These are phyloP conservation scores for Meloidogyne exigua DNA, from an alignment of 1,140 invertebrate genomes.

Conservation along the genomic window DNA sequence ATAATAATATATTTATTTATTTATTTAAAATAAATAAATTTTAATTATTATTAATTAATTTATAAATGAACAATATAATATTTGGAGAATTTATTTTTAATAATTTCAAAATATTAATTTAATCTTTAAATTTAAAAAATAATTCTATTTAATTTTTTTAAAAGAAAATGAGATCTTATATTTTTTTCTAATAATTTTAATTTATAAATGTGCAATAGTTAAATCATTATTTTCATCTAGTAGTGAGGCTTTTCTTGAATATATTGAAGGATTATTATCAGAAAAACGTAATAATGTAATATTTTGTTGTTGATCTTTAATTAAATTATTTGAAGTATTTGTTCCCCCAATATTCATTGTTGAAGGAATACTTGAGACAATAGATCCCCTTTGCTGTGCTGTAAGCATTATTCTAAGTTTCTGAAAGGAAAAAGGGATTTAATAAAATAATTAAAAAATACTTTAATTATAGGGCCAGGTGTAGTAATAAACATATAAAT, in stretches of 20 bases:
- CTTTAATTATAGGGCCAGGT: constrained; percentile 43
- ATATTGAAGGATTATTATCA: background rate
- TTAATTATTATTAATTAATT: no score
- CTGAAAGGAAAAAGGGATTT: constrained; percentile 36
- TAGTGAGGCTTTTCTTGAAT: background rate
- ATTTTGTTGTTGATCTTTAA: background rate
- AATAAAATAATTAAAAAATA: background rate
- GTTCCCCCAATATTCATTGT: constrained; percentile 3
- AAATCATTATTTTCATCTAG: background rate
- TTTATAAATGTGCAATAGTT: background rate
- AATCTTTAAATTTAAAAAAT: no score
- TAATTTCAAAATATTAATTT: no score
- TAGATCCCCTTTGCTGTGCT: constrained; percentile 35
- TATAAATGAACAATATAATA: no score
- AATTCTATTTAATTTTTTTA: no score
- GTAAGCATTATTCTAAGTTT: constrained; percentile 44
- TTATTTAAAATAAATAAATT: no score
- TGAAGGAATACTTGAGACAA: background rate
- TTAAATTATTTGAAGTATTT: no score
- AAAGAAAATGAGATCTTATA: background rate
- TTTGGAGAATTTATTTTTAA: no score
- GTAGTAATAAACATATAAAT: constrained; percentile 50
- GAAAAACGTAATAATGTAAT: background rate
- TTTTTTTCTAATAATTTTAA: background rate
- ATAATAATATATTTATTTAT: no score